These are phyloP conservation scores for Semnopithecus entellus DNA, from an alignment of 2,113 vertebrate genomes.

Conservation along the genomic window DNA sequence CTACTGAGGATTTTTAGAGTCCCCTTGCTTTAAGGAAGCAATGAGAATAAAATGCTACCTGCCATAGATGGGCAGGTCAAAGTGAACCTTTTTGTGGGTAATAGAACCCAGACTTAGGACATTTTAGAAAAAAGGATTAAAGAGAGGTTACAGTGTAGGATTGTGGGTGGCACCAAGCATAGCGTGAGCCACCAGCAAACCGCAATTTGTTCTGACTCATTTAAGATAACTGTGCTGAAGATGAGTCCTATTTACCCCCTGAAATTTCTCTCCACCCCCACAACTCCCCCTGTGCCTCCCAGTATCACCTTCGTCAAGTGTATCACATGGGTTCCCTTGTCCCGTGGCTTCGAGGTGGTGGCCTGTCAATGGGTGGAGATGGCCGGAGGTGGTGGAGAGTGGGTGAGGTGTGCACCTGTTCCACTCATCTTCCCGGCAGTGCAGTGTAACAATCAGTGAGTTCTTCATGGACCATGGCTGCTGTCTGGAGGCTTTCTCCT, in stretches of 20 bases:
- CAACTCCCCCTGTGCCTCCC: not conserved
- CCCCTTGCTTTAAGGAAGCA: not conserved
- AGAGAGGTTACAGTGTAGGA: not conserved
- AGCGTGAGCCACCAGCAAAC: not conserved
- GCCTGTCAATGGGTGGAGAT: fast-evolving
- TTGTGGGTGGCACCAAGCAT: not conserved
- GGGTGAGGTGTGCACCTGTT: fast-evolving
- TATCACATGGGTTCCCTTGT: not conserved
- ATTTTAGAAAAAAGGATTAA: not conserved
- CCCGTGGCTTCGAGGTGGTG: not conserved
- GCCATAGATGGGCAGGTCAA: fast-evolving
- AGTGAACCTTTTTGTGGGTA: not conserved
- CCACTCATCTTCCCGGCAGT: not conserved
- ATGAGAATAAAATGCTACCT: not conserved
- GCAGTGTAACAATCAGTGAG: too few relatives aligned
- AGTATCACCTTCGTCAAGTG: not conserved
- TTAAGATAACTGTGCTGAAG: not conserved
- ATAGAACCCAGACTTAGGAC: not conserved
- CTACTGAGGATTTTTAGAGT: not conserved
- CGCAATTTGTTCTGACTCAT: too few relatives aligned
- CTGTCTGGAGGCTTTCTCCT: not conserved
- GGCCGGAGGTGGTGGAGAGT: fast-evolving
- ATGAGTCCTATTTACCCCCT: not conserved
- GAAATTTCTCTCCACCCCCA: not conserved
- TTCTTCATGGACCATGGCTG: too few relatives aligned